Conservation (phyloP, 2,888 invertebrate genomes). For the Phlogophora meticulosa region DNA sequence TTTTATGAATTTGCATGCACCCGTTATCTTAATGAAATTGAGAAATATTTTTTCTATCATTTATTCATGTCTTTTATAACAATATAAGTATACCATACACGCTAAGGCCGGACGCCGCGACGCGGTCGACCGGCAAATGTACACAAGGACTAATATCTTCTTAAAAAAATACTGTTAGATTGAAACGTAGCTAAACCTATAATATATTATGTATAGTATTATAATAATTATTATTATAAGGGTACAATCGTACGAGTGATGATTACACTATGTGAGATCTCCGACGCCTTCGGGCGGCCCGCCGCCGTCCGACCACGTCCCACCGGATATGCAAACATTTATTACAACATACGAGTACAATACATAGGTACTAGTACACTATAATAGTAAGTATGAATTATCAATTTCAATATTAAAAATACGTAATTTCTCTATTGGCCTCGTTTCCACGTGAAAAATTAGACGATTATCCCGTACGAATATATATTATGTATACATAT, state of each 20-base stretch:
- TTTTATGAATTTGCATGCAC: constrained; percentile 90
- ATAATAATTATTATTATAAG: constrained; percentile 84
- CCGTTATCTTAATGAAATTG: constrained; percentile 89
- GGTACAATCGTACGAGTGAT: constrained; percentile 89
- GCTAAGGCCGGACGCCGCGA: constrained; percentile 86
- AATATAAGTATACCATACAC: constrained; percentile 89
- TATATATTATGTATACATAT: constrained; percentile 90
- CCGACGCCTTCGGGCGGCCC: constrained; percentile 88
- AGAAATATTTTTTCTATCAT: constrained; percentile 89
- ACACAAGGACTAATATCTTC: constrained; percentile 91
- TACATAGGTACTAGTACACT: constrained; percentile 85
- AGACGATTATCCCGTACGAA: constrained; percentile 89
- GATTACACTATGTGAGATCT: constrained; percentile 91
- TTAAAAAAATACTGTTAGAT: constrained; percentile 92
- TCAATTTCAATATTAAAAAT: constrained; percentile 91
- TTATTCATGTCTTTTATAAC: constrained; percentile 90
- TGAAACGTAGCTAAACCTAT: constrained; percentile 91
- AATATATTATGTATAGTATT: constrained; percentile 87
- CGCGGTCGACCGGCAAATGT: constrained; percentile 85
- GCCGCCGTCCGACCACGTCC: constrained; percentile 88
- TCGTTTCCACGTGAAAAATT: constrained; percentile 89
- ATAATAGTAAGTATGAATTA: constrained; percentile 88
- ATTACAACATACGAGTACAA: constrained; percentile 81
- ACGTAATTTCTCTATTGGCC: constrained; percentile 91
- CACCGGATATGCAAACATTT: constrained; percentile 90